These are phyloP conservation scores for Tribolium castaneum DNA, from an alignment of 1,140 invertebrate species.

Conservation along the genomic window DNA sequence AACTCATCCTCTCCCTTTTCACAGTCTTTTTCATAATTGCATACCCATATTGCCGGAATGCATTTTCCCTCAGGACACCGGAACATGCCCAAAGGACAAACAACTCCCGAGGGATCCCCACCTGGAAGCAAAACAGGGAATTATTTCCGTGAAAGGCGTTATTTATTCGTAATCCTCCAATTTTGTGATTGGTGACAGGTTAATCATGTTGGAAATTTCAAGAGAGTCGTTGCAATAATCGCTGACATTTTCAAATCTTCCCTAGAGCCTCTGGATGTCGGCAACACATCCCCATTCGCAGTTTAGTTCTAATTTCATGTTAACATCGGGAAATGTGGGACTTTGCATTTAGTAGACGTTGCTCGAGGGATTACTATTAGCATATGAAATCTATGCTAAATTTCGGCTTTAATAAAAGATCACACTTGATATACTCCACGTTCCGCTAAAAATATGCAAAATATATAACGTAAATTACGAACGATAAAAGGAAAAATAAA, in stretches of 20 bases:
- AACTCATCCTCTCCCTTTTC: slow-evolving; percentile 90
- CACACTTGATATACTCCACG: neutral
- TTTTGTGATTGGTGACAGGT: neutral
- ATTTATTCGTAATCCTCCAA: neutral
- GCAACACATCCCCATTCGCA: neutral
- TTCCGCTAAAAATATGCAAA: neutral
- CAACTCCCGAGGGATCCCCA: slow-evolving; percentile 56
- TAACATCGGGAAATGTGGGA: neutral
- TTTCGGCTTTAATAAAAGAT: neutral
- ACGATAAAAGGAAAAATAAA: neutral
- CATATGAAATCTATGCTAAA: neutral
- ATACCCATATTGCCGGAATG: slow-evolving; percentile 84
- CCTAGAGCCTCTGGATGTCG: neutral
- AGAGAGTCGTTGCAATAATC: neutral
- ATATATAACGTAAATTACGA: neutral
- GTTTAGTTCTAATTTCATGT: neutral
- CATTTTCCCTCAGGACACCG: slow-evolving; percentile 86
- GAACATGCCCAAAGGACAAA: slow-evolving; percentile 80
- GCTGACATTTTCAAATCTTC: neutral
- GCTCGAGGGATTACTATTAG: neutral
- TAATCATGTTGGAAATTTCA: neutral
- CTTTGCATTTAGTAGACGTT: neutral
- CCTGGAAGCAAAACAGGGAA: slow-evolving; percentile 46
- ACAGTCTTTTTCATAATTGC: slow-evolving; percentile 92
- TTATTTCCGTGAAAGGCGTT: too few species aligned